These are phyloP conservation scores for Sphaeridia pumilis DNA, from an alignment of 2,888 invertebrate species.

Conservation along the genomic window DNA sequence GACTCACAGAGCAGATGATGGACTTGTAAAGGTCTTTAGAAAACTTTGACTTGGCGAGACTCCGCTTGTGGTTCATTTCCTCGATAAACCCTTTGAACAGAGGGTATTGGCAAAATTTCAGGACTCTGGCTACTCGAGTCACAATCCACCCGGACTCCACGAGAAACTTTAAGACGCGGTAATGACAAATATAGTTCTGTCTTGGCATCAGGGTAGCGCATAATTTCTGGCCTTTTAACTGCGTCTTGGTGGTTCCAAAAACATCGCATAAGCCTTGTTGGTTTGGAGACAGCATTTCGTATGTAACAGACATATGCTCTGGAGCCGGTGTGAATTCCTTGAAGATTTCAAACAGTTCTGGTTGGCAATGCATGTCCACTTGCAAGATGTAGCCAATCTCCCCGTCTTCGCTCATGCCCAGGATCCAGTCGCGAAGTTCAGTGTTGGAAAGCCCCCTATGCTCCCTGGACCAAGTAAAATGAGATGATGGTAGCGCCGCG, in stretches of 20 bases:
- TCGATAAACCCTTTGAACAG: conserved; percentile 17
- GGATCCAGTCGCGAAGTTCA: neutral
- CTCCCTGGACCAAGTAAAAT: too few relatives aligned
- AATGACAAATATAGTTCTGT: conserved; percentile 17
- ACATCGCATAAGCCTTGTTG: conserved; percentile 5
- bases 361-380: conserved; percentile 4
- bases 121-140: conserved; percentile 12
- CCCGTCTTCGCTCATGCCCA: neutral
- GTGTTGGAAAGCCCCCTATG: neutral
- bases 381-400: conserved; percentile 3
- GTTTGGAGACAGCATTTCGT: conserved; percentile 3
- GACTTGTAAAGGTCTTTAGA: conserved; percentile 15
- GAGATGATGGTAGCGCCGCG: conserved; percentile 10
- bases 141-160: conserved; percentile 13
- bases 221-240: conserved; percentile 5
- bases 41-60: conserved; percentile 9
- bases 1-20: conserved; percentile 3
- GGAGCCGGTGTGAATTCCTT: conserved; percentile 7
- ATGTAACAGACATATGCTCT: neutral
- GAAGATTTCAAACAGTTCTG: neutral
- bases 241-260: neutral
- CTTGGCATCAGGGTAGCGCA: neutral
- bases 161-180: conserved; percentile 15
- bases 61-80: conserved; percentile 6
- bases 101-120: conserved; percentile 14